phyloP scores from a whole-genome alignment of 2,113 vertebrate species.

The Axis porcinus region DNA sequence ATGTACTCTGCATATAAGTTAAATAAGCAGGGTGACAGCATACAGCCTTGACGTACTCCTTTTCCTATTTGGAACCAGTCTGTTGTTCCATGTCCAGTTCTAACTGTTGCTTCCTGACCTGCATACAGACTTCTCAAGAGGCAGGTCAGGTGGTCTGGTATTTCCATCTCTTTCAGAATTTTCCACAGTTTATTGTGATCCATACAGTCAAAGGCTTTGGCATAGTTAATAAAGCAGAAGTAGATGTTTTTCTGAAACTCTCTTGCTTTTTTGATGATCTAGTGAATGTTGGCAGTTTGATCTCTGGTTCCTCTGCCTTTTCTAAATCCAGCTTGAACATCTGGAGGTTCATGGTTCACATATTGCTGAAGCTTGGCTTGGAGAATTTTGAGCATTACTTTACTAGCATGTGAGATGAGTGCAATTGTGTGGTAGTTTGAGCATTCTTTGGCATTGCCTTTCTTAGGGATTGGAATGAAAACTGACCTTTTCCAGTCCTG shows the following conservation, averaged over 20 bases:
- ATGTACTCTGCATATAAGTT: not conserved
- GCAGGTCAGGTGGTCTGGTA: not conserved
- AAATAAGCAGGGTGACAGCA: rapidly evolving
- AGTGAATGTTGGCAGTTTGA: not conserved
- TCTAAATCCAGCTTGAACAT: not conserved
- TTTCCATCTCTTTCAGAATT: not conserved
- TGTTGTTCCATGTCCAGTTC: not conserved
- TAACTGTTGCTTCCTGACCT: not conserved
- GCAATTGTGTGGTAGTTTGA: not conserved
- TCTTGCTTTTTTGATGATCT: not conserved
- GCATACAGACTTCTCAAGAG: not conserved
- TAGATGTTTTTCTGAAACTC: not conserved
- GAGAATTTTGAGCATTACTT: not conserved
- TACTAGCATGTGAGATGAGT: not conserved
- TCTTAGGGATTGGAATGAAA: not conserved
- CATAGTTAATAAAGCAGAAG: not conserved
- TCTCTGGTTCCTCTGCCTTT: not conserved
- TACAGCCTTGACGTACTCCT: not conserved
- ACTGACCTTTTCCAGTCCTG: not conserved
- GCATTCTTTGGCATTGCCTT: not conserved
- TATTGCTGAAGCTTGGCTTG: not conserved
- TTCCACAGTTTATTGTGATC: not conserved
- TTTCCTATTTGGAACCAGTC: not conserved
- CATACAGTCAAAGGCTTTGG: not conserved
- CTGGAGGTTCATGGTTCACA: not conserved